These are phyloP conservation scores for Bubalus kerabau DNA, from an alignment of 2,113 vertebrate species.

Conservation along the genomic window DNA sequence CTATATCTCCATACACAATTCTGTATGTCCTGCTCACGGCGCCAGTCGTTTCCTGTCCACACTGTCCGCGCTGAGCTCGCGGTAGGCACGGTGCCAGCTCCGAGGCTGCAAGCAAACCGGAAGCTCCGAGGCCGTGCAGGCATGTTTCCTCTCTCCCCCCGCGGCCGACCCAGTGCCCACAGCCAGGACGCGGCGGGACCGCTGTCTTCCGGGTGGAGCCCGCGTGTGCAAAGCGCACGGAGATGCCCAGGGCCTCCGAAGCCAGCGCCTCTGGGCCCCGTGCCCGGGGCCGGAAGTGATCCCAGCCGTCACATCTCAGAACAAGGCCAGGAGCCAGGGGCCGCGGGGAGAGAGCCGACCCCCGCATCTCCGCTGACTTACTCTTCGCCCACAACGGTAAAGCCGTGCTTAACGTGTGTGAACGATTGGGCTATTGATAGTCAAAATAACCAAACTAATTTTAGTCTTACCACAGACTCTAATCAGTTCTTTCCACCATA, in stretches of 20 bases:
- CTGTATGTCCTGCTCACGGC: fast-evolving
- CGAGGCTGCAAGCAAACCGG: too few relatives aligned
- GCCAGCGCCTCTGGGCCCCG: too few relatives aligned
- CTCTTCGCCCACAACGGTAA: fast-evolving
- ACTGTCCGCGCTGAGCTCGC: fast-evolving
- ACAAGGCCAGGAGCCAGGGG: too few relatives aligned
- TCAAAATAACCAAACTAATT: neutral
- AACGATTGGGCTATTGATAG: neutral
- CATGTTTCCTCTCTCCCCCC: fast-evolving
- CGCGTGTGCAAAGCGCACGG: too few relatives aligned
- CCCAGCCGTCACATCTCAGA: fast-evolving
- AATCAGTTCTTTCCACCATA: neutral
- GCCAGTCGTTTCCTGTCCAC: fast-evolving
- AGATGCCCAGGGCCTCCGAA: too few relatives aligned
- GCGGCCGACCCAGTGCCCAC: fast-evolving
- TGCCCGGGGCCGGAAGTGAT: too few relatives aligned
- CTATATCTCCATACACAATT: fast-evolving
- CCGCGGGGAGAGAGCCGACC: neutral
- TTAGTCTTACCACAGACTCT: neutral
- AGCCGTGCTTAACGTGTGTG: neutral
- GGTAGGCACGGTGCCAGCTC: too few relatives aligned
- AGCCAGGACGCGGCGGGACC: fast-evolving
- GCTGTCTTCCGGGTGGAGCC: fast-evolving
- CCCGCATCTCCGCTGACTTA: fast-evolving
- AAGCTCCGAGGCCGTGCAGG: too few relatives aligned